phyloP scores from a whole-genome alignment of 2,888 invertebrate genomes.

The Serripes groenlandicus region DNA sequence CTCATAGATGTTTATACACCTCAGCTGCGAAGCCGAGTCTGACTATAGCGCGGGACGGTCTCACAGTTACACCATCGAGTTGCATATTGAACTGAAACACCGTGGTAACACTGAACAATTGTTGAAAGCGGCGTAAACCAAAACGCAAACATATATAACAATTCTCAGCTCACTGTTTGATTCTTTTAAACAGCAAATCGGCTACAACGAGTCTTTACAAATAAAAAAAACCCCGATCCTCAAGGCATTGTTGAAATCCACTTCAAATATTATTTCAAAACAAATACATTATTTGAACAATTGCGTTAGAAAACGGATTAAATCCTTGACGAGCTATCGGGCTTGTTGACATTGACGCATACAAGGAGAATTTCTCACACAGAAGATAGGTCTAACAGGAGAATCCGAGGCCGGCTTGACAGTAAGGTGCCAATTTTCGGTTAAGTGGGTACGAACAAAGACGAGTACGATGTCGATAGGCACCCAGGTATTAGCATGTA shows the following conservation, averaged over 20 bases:
- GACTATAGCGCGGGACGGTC: too few relatives aligned
- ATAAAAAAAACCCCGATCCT: neutral
- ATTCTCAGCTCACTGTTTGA: neutral
- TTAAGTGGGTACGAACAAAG: slow-evolving; percentile 18
- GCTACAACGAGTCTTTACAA: too few relatives aligned
- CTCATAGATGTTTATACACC: too few relatives aligned
- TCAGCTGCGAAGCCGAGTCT: too few relatives aligned
- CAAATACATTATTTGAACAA: slow-evolving; percentile 62
- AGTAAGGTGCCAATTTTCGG: slow-evolving; percentile 18
- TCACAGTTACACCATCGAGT: too few relatives aligned
- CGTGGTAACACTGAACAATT: neutral
- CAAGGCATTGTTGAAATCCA: slow-evolving; percentile 4
- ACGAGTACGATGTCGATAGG: slow-evolving; percentile 2
- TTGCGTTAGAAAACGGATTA: slow-evolving; percentile 44
- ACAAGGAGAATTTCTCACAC: slow-evolving; percentile 46
- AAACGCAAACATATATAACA: neutral
- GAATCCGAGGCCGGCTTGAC: slow-evolving; percentile 13
- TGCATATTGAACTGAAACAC: too few relatives aligned
- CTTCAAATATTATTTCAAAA: slow-evolving; percentile 51
- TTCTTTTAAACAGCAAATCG: too few relatives aligned
- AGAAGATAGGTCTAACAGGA: slow-evolving; percentile 28
- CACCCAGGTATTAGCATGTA: slow-evolving; percentile 13
- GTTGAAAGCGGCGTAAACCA: neutral
- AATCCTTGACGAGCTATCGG: slow-evolving; percentile 4
- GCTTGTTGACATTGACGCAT: slow-evolving; percentile 55